Conservation (phyloP, 1,140 invertebrate species). For the Euglossa dilemma region DNA sequence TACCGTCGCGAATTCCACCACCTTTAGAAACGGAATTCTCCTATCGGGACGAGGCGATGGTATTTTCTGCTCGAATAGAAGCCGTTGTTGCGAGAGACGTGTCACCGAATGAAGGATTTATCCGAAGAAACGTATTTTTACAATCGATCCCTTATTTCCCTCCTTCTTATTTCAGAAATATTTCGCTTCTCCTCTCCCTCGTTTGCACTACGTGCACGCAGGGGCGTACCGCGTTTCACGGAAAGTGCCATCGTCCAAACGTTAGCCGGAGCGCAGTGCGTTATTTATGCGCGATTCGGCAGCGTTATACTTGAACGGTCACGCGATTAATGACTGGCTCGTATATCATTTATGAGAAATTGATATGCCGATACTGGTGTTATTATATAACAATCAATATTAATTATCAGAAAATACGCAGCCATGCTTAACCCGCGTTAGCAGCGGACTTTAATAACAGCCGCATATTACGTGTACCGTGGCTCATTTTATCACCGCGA, state of each 20-base stretch:
- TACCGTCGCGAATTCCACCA: neutral
- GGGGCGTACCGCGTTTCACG: too few relatives aligned
- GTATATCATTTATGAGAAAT: slow-evolving; percentile 46
- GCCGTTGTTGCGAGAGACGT: too few relatives aligned
- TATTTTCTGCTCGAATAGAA: neutral
- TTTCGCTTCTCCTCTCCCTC: too few relatives aligned
- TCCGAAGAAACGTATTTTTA: too few relatives aligned
- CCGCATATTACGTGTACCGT: neutral
- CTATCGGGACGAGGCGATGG: neutral
- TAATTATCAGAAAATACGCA: slow-evolving; percentile 29
- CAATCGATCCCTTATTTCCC: too few relatives aligned
- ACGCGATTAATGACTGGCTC: slow-evolving; percentile 36
- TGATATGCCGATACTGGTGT: slow-evolving; percentile 28
- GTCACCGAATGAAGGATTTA: too few relatives aligned
- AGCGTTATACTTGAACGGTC: slow-evolving; percentile 27
- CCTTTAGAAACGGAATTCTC: neutral
- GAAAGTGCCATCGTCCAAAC: neutral
- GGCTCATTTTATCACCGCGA: neutral
- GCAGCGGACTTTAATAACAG: neutral
- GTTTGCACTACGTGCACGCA: too few relatives aligned
- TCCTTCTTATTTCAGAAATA: too few relatives aligned
- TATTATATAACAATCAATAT: slow-evolving; percentile 50
- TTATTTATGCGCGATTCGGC: slow-evolving; percentile 6
- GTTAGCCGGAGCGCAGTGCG: too few relatives aligned
- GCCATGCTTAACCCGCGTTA: neutral